Base-by-base conservation (phyloP, 35 echinoderm and acorn worm genomes). In the Lytechinus pictus region DNA sequence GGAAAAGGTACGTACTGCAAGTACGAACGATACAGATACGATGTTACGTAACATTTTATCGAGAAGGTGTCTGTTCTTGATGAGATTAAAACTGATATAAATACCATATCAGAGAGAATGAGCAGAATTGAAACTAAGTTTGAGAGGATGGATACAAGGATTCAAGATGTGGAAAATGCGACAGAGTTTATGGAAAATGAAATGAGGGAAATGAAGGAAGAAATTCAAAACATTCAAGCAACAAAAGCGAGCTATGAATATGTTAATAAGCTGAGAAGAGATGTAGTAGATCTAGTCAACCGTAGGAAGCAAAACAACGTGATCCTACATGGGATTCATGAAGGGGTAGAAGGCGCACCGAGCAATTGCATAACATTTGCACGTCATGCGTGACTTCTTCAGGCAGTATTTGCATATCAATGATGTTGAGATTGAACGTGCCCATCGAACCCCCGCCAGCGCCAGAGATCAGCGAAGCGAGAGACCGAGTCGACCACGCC, bases 201-300 rank as follows among this genome's bases (percentile, higher is more conserved):
- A n/a, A n/a, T n/a, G n/a, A n/a, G n/a, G n/a, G n/a, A n/a, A n/a
- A n/a, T n/a, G n/a, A n/a, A n/a, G n/a, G n/a, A n/a, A n/a, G n/a
- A n/a, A n/a, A n/a, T n/a, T n/a, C n/a, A n/a, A n/a, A 19, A 54
- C 5, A 93, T 93, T 54, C 91, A 54, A 4, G 54, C 11, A 19
- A n/a, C 14, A 13, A 93, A 93, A 56, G 91, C 91, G 4, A 19
- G 56, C 54, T 56, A 52, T 9, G 91, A 93, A 56, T 93, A 93
- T 93, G 91, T 54, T 55, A 93, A 93, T 93, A 54, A 93, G 91
- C 12, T 93, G 7, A 8, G 52, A 6, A 93, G 16, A 19, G 56
- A 93, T 54, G 91, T 93, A 9, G 90, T 92, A 29, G 90, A 92
- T 52, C 9, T 52, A 29, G 90, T 92, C 90, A 92, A 92, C 90